Evolutionary conservation across 1,140 invertebrate genomes (phyloP).

Genomic region (Grapholita molesta): DNA sequence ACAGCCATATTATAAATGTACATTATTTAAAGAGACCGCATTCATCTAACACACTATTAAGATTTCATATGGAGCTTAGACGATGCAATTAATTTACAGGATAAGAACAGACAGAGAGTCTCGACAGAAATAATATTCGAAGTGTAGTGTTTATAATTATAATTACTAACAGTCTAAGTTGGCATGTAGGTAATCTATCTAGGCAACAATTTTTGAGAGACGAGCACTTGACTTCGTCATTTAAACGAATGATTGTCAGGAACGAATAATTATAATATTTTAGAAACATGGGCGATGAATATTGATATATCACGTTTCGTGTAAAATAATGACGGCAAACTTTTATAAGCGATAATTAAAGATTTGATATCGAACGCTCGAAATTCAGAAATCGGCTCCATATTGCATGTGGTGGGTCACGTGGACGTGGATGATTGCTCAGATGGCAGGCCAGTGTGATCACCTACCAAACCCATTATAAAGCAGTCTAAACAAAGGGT

Average conservation of each 20-base stretch:
- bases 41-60: neutral
- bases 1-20: constrained; percentile 13
- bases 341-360: too few relatives aligned
- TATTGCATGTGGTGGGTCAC: neutral
- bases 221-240: too few relatives aligned
- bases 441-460: neutral
- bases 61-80: neutral
- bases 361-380: too few relatives aligned
- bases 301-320: too few relatives aligned
- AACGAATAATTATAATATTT: too few relatives aligned
- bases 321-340: too few relatives aligned
- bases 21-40: neutral
- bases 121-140: neutral
- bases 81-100: neutral
- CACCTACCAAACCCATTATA: neutral
- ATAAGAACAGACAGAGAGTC: neutral
- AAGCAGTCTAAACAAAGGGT: neutral
- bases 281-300: too few relatives aligned
- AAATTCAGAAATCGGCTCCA: too few relatives aligned
- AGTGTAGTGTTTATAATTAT: neutral
- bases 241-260: too few relatives aligned
- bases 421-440: neutral
- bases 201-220: too few relatives aligned
- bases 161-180: constrained; percentile 6
- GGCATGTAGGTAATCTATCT: neutral